Percentiles rank a stretch among this genome's conserved stretches.
These are phyloP conservation scores for Operophtera brumata DNA, from an alignment of 2,888 invertebrate genomes.

Conservation along the genomic window DNA sequence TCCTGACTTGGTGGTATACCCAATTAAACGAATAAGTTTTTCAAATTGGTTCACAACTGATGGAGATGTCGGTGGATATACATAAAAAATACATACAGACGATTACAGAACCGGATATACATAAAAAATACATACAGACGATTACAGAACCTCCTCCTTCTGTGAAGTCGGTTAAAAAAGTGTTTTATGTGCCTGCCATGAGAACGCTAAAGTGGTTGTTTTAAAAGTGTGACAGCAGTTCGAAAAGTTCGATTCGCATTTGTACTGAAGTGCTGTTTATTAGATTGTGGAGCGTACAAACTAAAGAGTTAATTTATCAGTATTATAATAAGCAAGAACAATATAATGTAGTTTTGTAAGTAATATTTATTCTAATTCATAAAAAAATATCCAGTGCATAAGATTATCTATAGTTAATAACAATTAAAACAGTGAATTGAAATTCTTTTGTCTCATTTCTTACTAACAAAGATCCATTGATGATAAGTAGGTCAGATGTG, in stretches of 20 bases:
- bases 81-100: too few species aligned
- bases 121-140: too few species aligned
- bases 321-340: slow-evolving; percentile 28
- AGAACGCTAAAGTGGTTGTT: slow-evolving; percentile 7
- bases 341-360: slow-evolving; percentile 17
- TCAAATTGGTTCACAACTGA: too few species aligned
- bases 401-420: slow-evolving; percentile 12
- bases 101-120: too few species aligned
- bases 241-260: slow-evolving; percentile 4
- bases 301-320: slow-evolving; percentile 35
- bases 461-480: slow-evolving; percentile 28
- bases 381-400: slow-evolving; percentile 10
- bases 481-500: slow-evolving; percentile 31
- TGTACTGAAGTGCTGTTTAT: slow-evolving; percentile 1
- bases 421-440: slow-evolving; percentile 19
- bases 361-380: slow-evolving; percentile 23
- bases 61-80: too few species aligned
- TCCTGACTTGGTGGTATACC: too few species aligned
- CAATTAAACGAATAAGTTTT: too few species aligned
- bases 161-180: too few species aligned
- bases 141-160: too few species aligned
- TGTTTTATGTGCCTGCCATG: slow-evolving; percentile 1
- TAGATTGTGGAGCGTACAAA: slow-evolving; percentile 31
- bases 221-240: slow-evolving; percentile 2
- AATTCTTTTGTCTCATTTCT: slow-evolving; percentile 23